phyloP scores from a whole-genome alignment of 2,888 invertebrate species.

The Aromia moschata region DNA sequence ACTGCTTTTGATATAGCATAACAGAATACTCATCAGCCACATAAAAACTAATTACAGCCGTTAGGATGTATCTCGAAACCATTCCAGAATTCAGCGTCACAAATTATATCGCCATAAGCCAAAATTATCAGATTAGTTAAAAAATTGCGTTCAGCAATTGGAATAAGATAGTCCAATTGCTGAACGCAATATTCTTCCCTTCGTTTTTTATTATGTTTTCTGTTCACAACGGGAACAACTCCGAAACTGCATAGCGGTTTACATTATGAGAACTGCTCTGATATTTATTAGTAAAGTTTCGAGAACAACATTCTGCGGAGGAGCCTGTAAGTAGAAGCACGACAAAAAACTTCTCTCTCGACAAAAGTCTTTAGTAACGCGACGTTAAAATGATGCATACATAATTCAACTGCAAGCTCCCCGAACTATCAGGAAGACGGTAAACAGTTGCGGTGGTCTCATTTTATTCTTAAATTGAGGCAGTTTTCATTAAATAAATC shows the following conservation, averaged over 20 bases:
- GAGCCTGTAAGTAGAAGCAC: conserved; percentile 35
- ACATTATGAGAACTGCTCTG: conserved; percentile 34
- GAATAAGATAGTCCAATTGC: too few species aligned
- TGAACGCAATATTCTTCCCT: too few species aligned
- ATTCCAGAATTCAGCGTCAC: too few species aligned
- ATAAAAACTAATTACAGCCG: too few species aligned
- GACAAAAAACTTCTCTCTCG: conserved; percentile 38
- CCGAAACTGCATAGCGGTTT: conserved; percentile 19
- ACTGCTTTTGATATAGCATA: too few species aligned
- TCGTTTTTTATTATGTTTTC: too few species aligned
- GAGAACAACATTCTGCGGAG: conserved; percentile 22
- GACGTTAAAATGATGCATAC: conserved; percentile 24
- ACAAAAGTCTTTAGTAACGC: conserved; percentile 42
- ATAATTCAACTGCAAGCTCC: conserved; percentile 40
- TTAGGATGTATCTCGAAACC: too few species aligned
- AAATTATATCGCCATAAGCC: too few species aligned
- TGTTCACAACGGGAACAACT: too few species aligned
- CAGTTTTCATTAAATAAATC: conserved; percentile 16
- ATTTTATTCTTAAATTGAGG: not conserved
- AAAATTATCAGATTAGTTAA: too few species aligned
- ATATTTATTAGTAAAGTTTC: conserved; percentile 49
- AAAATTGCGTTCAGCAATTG: too few species aligned
- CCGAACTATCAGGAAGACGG: conserved; percentile 15
- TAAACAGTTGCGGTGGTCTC: conserved; percentile 4
- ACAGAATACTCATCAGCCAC: too few species aligned